Conservation (phyloP, 2,888 invertebrate genomes). For the Ochropleura plecta region DNA sequence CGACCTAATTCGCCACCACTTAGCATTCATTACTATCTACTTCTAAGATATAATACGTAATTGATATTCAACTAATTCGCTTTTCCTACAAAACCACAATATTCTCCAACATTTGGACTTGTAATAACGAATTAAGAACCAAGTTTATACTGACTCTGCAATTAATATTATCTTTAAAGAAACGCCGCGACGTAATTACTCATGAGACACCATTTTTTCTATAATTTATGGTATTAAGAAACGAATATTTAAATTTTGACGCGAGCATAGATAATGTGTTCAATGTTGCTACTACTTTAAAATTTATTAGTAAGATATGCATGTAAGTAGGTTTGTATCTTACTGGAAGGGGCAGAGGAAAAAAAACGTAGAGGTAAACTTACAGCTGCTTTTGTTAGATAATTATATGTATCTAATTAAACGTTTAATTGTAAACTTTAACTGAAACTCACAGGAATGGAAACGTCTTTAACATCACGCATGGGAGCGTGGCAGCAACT, state of each 20-base stretch:
- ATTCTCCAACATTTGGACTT: conserved; percentile 21
- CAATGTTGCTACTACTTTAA: conserved; percentile 27
- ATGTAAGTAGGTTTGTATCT: neutral
- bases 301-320: conserved; percentile 32
- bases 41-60: conserved; percentile 25
- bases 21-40: conserved; percentile 35
- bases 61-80: conserved; percentile 40
- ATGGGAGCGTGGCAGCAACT: too few species aligned
- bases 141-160: conserved; percentile 23
- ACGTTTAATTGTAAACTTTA: neutral
- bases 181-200: conserved; percentile 50
- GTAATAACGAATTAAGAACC: conserved; percentile 37
- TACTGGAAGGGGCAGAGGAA: too few species aligned
- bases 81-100: conserved; percentile 21
- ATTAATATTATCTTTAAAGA: conserved; percentile 59
- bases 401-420: neutral
- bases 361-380: neutral
- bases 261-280: conserved; percentile 47
- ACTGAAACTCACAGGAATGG: too few species aligned
- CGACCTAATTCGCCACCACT: conserved; percentile 22
- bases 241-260: conserved; percentile 59
- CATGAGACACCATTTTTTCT: conserved; percentile 49
- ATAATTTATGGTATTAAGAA: conserved; percentile 54
- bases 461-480: neutral
- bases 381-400: conserved; percentile 3